These are phyloP conservation scores for Nycticorax nycticorax DNA, from an alignment of 2,113 vertebrate genomes.

Conservation along the genomic window DNA sequence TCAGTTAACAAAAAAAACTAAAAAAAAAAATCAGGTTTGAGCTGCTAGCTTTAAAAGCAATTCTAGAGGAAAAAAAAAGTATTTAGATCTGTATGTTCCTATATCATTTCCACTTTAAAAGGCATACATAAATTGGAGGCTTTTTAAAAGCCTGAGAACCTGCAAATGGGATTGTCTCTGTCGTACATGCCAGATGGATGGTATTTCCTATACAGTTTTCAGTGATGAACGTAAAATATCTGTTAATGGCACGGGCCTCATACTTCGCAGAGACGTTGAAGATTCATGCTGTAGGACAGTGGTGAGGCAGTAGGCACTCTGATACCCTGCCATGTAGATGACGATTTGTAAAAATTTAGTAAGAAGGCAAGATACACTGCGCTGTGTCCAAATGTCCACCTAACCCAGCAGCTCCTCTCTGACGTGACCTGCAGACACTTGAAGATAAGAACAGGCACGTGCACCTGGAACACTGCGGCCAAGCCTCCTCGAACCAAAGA, in stretches of 20 bases:
- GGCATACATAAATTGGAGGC: rapidly evolving
- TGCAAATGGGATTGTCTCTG: not conserved
- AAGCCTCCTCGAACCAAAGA: not conserved
- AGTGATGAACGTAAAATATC: not conserved
- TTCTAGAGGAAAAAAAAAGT: not conserved
- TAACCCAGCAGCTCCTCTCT: not conserved
- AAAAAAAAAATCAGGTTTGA: not conserved
- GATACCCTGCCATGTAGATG: not conserved
- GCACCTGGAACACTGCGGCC: not conserved
- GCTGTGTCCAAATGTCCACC: not conserved
- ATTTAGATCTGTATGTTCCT: not conserved
- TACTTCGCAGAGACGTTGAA: not conserved
- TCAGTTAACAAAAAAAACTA: not conserved
- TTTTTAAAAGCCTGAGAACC: not conserved
- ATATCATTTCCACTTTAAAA: not conserved
- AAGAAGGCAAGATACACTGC: not conserved
- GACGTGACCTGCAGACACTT: not conserved
- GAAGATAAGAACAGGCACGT: not conserved
- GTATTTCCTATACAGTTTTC: not conserved
- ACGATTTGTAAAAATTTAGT: not conserved
- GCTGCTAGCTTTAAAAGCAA: not conserved
- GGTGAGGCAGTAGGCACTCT: not conserved
- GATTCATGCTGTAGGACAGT: not conserved
- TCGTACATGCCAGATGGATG: not conserved
- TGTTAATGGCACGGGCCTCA: not conserved